Base-by-base conservation (phyloP, 2,888 invertebrate species). In the Callyntrura sp. region DNA sequence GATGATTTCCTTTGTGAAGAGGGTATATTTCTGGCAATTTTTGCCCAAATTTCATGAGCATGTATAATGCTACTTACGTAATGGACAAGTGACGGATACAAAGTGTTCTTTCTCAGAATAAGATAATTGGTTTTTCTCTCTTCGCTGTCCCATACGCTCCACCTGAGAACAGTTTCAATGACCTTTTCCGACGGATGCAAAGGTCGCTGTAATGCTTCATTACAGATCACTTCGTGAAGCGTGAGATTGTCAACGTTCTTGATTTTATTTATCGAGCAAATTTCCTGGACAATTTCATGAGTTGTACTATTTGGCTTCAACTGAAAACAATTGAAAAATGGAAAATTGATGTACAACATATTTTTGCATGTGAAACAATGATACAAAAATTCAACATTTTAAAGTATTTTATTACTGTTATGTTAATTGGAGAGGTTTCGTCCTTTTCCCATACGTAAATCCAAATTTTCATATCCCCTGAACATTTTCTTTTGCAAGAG, bases 111-210 rank as follows among this genome's bases (percentile, higher is more conserved):
- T 90, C 94, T 94, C 11, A 98, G 95, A 20, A 97, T 95, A 57
- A 98, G 95, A 94, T 97, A 96, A 94, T 98, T 98, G 93, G 97
- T 96, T 94, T 97, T 97, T 51, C 98, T 95, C 94, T 98, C 98
- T n/a, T 96, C 96, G 90, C 97, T 96, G 81, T 97, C 97, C 98
- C 98, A 98, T 94, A 97, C 97, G 0, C 97, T 96, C 98, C 98
- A 98, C 82, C 97, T 96, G 0, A 97, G 95, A 0, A 97, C 97
- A 0, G 95, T 94, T 93, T 94, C 93, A 76, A 95, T 94, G 43
- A 95, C 96, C 81, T 96, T 96, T 94, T 97, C 97, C 81, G 96
- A 96, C 93, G 97, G 96, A 94, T 98, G 98, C 0, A 98, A 95
- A 0, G 97, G 97, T 0, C 98, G 95, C 82, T 96, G 96, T 94